phyloP scores from a whole-genome alignment of 2,888 invertebrate species.

The Schizotus pectinicornis region DNA sequence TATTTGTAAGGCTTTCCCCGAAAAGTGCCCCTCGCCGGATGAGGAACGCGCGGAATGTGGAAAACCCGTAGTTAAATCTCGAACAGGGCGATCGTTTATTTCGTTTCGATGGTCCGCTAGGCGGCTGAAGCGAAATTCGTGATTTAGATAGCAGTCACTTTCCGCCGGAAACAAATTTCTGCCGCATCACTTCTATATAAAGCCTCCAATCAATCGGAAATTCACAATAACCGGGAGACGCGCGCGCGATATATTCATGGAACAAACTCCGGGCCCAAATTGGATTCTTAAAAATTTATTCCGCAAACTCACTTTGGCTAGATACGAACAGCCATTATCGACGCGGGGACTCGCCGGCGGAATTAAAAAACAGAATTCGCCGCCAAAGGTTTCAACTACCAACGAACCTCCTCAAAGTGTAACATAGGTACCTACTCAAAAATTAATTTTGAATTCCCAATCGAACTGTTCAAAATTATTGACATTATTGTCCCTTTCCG shows the following conservation, averaged over 20 bases:
- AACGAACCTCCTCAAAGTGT: no score
- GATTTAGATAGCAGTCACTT: slow-evolving; percentile 32
- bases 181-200: slow-evolving; percentile 34
- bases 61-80: slow-evolving; percentile 6
- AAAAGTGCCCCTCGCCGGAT: no score
- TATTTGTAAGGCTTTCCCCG: no score
- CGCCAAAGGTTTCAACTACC: no score
- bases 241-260: slow-evolving; percentile 30
- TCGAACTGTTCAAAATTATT: no score
- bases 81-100: slow-evolving; percentile 12
- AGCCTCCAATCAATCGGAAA: slow-evolving; percentile 43
- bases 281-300: slow-evolving; percentile 28
- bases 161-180: slow-evolving; percentile 34
- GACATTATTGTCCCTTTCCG: no score
- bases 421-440: no score
- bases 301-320: slow-evolving; percentile 22
- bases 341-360: no score
- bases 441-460: no score
- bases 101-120: slow-evolving; percentile 12
- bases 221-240: slow-evolving; percentile 39
- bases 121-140: slow-evolving; percentile 11
- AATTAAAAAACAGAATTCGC: no score
- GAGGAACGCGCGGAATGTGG: no score
- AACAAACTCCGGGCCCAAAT: slow-evolving; percentile 28
- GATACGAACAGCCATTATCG: slow-evolving; percentile 3